These are phyloP conservation scores for Cosmia trapezina DNA, from an alignment of 2,888 invertebrate species.

Conservation along the genomic window DNA sequence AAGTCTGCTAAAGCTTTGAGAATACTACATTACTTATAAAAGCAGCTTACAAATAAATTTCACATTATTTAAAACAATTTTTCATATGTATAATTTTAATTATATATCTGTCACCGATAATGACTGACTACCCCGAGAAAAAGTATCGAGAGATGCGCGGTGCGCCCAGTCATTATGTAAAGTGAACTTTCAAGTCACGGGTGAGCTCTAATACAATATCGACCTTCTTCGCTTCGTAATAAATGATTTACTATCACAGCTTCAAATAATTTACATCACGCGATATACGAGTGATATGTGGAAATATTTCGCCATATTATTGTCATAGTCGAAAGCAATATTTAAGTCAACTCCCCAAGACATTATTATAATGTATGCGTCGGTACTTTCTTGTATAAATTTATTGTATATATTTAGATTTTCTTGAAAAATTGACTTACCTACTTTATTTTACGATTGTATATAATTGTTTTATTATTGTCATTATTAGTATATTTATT, in stretches of 20 bases:
- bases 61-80: slow-evolving; percentile 58
- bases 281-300: slow-evolving; percentile 80
- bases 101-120: slow-evolving; percentile 52
- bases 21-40: slow-evolving; percentile 79
- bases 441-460: slow-evolving; percentile 59
- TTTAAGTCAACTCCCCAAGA: slow-evolving; percentile 64
- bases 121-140: slow-evolving; percentile 75
- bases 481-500: slow-evolving; percentile 59
- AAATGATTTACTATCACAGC: slow-evolving; percentile 82
- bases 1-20: slow-evolving; percentile 84
- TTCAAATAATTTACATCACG: slow-evolving; percentile 82
- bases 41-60: slow-evolving; percentile 74
- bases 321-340: slow-evolving; percentile 56
- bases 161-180: slow-evolving; percentile 54
- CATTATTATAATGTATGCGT: slow-evolving; percentile 39
- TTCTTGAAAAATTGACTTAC: slow-evolving; percentile 65
- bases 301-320: slow-evolving; percentile 78
- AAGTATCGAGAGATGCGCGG: slow-evolving; percentile 77
- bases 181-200: slow-evolving; percentile 71
- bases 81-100: slow-evolving; percentile 54
- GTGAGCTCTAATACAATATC: slow-evolving; percentile 75
- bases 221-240: slow-evolving; percentile 74
- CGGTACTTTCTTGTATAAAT: slow-evolving; percentile 51
- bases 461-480: slow-evolving; percentile 57
- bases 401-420: slow-evolving; percentile 46